A percentile compares a stretch with the other conserved stretches of the same genome.
Evolutionary conservation across 2,888 invertebrate genomes (phyloP).

Genomic region (Scaptomyza cyrtandrae): DNA sequence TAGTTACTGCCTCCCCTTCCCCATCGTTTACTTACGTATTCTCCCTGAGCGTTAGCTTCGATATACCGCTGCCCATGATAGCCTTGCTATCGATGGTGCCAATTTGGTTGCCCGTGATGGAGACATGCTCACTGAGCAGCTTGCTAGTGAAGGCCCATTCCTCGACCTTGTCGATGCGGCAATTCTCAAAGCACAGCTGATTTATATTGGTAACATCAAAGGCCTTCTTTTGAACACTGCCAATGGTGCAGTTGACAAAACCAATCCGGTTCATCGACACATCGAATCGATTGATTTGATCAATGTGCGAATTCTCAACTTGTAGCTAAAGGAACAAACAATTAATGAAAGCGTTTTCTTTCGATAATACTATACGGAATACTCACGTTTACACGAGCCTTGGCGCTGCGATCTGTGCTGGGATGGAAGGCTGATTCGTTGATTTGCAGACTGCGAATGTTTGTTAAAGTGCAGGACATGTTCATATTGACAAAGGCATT

Average conservation of each 20-base stretch:
- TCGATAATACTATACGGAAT: background rate
- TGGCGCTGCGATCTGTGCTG: conserved; percentile 31
- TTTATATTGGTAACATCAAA: conserved; percentile 83
- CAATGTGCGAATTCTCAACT: conserved; percentile 76
- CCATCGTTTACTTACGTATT: conserved; percentile 76
- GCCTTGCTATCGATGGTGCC: conserved; percentile 83
- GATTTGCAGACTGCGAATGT: conserved; percentile 76
- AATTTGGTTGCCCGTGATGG: conserved; percentile 81
- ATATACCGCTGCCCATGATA: conserved; percentile 83
- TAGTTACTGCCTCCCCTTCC: background rate
- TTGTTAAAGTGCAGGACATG: conserved; percentile 75
- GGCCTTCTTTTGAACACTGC: conserved; percentile 74
- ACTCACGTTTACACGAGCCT: conserved; percentile 78
- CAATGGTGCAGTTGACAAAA: conserved; percentile 80
- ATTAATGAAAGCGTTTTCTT: background rate
- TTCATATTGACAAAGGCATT: conserved; percentile 81
- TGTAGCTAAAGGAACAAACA: conserved; percentile 65
- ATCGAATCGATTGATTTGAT: conserved; percentile 79
- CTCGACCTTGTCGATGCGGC: conserved; percentile 81
- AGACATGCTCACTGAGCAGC: conserved; percentile 80
- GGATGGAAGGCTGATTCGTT: conserved; percentile 81
- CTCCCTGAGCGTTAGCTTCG: conserved; percentile 74
- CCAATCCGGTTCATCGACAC: conserved; percentile 81
- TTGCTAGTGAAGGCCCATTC: conserved; percentile 82
- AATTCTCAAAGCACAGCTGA: conserved; percentile 80